Conservation (phyloP, 1,140 invertebrate species). For the Propsilocerus akamusi region DNA sequence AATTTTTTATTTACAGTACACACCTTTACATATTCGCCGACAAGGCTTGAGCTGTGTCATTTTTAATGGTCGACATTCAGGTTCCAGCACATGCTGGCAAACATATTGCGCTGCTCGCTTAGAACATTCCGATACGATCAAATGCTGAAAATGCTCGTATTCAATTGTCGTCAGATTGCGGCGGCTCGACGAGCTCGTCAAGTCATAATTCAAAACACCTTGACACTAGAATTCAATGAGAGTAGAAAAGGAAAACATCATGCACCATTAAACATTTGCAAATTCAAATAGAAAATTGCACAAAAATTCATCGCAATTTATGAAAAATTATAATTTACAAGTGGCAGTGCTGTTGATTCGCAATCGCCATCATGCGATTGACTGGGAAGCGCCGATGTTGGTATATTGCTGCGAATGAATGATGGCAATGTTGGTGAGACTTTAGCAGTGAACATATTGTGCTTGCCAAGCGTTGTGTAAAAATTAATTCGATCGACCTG, state of each 20-base stretch:
- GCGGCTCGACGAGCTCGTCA: constrained; percentile 25
- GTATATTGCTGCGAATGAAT: constrained; percentile 21
- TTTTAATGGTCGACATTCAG: constrained; percentile 37
- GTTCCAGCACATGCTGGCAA: constrained; percentile 38
- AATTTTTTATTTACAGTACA: constrained; percentile 7
- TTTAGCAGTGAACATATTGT: background rate
- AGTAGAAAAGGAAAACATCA: background rate
- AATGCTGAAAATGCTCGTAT: constrained; percentile 18
- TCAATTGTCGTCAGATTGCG: constrained; percentile 12
- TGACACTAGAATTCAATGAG: constrained; percentile 22
- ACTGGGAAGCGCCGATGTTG: constrained; percentile 16
- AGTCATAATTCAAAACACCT: constrained; percentile 39
- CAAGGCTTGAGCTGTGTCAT: constrained; percentile 36
- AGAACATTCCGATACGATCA: constrained; percentile 40
- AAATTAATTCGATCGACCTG: constrained; percentile 1
- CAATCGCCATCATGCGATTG: constrained; percentile 16
- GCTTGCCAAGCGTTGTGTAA: background rate
- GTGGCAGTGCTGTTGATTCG: constrained; percentile 18
- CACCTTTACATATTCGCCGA: constrained; percentile 42
- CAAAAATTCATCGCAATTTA: background rate
- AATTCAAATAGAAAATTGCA: background rate
- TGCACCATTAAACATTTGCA: background rate
- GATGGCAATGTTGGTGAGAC: constrained; percentile 36
- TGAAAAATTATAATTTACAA: constrained; percentile 7
- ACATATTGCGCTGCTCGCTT: constrained; percentile 35